Conservation (phyloP, 2,113 vertebrate genomes). For the Ancistrus triradiatus region DNA sequence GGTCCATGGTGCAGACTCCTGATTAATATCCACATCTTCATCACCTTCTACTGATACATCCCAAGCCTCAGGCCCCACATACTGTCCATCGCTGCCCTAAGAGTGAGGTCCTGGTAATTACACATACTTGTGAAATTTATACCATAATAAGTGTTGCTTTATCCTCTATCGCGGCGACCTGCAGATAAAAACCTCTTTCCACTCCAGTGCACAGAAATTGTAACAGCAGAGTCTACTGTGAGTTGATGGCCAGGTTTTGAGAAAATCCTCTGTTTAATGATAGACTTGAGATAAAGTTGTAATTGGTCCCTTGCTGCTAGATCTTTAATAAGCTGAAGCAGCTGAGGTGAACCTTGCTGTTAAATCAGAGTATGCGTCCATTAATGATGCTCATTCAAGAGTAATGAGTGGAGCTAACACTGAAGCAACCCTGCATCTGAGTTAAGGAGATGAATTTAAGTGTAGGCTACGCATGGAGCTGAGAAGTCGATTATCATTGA, state of each 20-base stretch:
- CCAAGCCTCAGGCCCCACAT: too few species aligned
- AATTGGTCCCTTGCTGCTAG: constrained; percentile 44
- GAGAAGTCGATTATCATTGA: neutral
- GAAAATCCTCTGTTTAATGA: neutral
- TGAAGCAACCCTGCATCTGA: constrained; percentile 59
- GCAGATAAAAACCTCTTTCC: too few species aligned
- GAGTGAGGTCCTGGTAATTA: too few species aligned
- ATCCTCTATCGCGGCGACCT: too few species aligned
- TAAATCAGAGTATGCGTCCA: constrained; percentile 56
- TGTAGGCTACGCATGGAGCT: neutral
- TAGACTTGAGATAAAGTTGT: neutral
- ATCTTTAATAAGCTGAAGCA: constrained; percentile 62
- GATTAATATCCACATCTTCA: too few species aligned
- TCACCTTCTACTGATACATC: too few species aligned
- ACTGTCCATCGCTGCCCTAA: too few species aligned
- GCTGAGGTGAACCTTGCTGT: constrained; percentile 58
- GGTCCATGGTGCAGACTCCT: too few species aligned
- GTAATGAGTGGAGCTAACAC: constrained; percentile 66
- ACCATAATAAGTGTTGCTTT: too few species aligned
- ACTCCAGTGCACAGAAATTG: too few species aligned
- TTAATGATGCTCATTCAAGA: constrained; percentile 60
- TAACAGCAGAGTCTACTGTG: neutral
- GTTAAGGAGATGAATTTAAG: constrained; percentile 54
- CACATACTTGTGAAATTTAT: too few species aligned
- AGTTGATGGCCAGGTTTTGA: neutral